Evolutionary conservation across 2,888 invertebrate species (phyloP).

Genomic region (Xestia rhomboidea): DNA sequence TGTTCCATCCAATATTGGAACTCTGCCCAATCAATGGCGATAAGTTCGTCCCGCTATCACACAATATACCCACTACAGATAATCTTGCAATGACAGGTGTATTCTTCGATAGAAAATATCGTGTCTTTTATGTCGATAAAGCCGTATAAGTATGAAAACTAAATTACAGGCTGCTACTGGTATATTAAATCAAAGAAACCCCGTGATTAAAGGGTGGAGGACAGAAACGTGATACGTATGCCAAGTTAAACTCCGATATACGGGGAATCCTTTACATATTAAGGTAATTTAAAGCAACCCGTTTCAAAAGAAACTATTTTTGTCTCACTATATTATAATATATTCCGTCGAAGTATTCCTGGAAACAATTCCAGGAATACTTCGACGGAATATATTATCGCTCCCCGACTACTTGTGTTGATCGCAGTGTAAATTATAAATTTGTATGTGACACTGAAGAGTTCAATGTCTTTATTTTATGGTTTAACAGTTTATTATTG

Average conservation of each 20-base stretch:
- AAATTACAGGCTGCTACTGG: conserved; percentile 23
- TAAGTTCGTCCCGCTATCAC: conserved; percentile 25
- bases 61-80: conserved; percentile 22
- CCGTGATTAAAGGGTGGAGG: conserved; percentile 41
- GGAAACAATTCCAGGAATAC: conserved; percentile 21
- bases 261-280: conserved; percentile 38
- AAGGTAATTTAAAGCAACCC: conserved; percentile 41
- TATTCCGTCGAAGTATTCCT: too few relatives aligned
- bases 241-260: conserved; percentile 43
- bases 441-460: background rate
- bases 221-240: conserved; percentile 55
- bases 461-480: conserved; percentile 18
- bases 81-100: conserved; percentile 17
- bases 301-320: conserved; percentile 40
- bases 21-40: conserved; percentile 45
- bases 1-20: conserved; percentile 37
- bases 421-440: conserved; percentile 35
- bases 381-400: conserved; percentile 25
- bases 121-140: conserved; percentile 12
- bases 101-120: conserved; percentile 19
- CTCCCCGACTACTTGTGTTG: conserved; percentile 2
- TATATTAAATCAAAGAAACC: conserved; percentile 55
- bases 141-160: conserved; percentile 4
- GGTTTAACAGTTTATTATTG: background rate
- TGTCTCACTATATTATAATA: conserved; percentile 27